Conservation (phyloP, 2,888 invertebrate genomes). For the Agrenia bidenticulata region DNA sequence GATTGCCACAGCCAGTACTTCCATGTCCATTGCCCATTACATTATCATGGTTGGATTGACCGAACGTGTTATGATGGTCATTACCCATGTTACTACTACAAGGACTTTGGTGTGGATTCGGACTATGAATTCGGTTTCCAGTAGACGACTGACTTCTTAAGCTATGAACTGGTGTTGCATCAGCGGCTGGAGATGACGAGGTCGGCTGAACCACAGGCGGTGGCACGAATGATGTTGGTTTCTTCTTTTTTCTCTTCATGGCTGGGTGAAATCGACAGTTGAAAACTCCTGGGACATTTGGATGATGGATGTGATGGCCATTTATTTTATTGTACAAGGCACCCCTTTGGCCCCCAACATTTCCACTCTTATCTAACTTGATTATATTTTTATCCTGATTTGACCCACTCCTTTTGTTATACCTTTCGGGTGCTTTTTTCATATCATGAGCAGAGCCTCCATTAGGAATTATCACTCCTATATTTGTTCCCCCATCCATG, state of each 20-base stretch:
- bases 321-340: slow-evolving; percentile 46
- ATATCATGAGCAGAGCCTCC: slow-evolving; percentile 17
- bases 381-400: slow-evolving; percentile 14
- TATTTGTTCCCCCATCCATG: slow-evolving; percentile 13
- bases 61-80: slow-evolving; percentile 6
- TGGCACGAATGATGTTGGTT: slow-evolving; percentile 84
- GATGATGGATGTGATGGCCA: slow-evolving; percentile 52
- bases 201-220: slow-evolving; percentile 60
- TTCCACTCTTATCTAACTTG: slow-evolving; percentile 16
- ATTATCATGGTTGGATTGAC: neutral
- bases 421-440: slow-evolving; percentile 13
- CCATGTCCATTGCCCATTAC: neutral
- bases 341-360: slow-evolving; percentile 22
- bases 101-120: neutral
- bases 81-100: neutral
- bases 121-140: neutral
- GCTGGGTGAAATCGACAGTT: slow-evolving; percentile 78
- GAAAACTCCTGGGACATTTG: slow-evolving; percentile 74
- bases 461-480: slow-evolving; percentile 12
- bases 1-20: neutral
- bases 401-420: neutral
- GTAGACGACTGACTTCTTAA: neutral
- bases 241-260: slow-evolving; percentile 75
- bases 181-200: neutral
- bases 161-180: slow-evolving; percentile 5